Percentiles rank a stretch among this genome's conserved stretches.
Conservation (phyloP, 2,888 invertebrate genomes). For the Agrilus cyanescens region DNA sequence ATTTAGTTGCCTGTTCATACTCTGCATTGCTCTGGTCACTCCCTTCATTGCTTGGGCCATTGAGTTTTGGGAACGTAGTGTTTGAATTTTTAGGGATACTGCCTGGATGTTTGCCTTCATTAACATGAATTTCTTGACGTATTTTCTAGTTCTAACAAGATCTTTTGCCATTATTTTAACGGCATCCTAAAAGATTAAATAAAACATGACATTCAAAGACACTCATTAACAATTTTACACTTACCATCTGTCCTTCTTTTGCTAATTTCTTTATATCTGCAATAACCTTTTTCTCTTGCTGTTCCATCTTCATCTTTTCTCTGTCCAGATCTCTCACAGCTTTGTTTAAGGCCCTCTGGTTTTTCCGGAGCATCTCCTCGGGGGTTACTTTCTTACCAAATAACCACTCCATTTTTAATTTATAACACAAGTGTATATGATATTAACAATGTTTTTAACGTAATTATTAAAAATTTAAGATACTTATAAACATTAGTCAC, state of each 20-base stretch:
- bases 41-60: constrained; percentile 99
- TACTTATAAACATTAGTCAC: too few relatives aligned
- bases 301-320: constrained; percentile 90
- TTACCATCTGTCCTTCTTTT: constrained; percentile 96
- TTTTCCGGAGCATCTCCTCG: constrained; percentile 96
- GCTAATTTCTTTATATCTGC: constrained; percentile 97
- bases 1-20: constrained; percentile 95
- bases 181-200: constrained; percentile 60
- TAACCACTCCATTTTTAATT: constrained; percentile 70
- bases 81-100: constrained; percentile 94
- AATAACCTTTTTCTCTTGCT: constrained; percentile 97
- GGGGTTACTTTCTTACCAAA: constrained; percentile 95
- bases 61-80: constrained; percentile 93
- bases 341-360: constrained; percentile 94
- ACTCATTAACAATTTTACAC: constrained; percentile 1
- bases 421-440: not conserved
- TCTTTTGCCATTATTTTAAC: constrained; percentile 99
- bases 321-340: constrained; percentile 97
- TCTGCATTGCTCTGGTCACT: constrained; percentile 95
- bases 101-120: constrained; percentile 99
- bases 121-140: constrained; percentile 96
- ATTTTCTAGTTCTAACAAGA: constrained; percentile 87
- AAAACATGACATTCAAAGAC: too few relatives aligned
- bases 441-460: too few relatives aligned
- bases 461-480: too few relatives aligned